These are phyloP conservation scores for Choloepus hoffmanni DNA, from an alignment of 2,113 vertebrate species.

Conservation along the genomic window DNA sequence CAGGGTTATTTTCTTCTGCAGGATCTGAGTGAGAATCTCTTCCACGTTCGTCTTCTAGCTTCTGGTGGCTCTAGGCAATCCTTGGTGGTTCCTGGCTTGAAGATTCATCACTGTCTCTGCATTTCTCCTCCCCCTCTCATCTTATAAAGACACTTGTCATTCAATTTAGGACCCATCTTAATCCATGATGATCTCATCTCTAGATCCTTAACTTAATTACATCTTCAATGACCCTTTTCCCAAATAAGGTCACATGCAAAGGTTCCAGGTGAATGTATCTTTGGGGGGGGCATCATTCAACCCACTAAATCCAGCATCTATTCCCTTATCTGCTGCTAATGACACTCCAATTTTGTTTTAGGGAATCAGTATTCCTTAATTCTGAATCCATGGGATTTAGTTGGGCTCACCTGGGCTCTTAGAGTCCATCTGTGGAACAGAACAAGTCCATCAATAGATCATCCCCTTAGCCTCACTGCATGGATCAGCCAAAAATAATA, in stretches of 20 bases:
- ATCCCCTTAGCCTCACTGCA: not conserved
- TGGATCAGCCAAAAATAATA: not conserved
- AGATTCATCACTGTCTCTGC: not conserved
- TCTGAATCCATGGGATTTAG: not conserved
- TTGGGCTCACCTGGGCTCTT: not conserved
- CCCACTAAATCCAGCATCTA: not conserved
- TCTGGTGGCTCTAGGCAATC: not conserved
- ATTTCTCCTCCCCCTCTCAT: not conserved
- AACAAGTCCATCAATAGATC: not conserved
- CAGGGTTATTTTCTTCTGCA: not conserved
- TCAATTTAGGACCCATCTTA: not conserved
- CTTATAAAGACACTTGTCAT: not conserved
- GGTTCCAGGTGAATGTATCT: not conserved
- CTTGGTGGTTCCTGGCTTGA: not conserved
- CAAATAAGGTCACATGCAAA: not conserved
- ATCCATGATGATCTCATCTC: not conserved
- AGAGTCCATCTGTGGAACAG: not conserved
- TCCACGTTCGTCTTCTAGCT: not conserved
- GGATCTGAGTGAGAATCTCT: not conserved
- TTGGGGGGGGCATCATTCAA: fast-evolving
- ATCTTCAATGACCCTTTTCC: not conserved
- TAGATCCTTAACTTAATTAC: not conserved
- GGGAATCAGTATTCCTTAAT: not conserved
- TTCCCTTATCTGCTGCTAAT: not conserved
- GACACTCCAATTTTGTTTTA: not conserved